Evolutionary conservation across 2,113 vertebrate species (phyloP), one percentile per base, ranked within the genome.

Genomic region (Hoplias malabaricus): DNA sequence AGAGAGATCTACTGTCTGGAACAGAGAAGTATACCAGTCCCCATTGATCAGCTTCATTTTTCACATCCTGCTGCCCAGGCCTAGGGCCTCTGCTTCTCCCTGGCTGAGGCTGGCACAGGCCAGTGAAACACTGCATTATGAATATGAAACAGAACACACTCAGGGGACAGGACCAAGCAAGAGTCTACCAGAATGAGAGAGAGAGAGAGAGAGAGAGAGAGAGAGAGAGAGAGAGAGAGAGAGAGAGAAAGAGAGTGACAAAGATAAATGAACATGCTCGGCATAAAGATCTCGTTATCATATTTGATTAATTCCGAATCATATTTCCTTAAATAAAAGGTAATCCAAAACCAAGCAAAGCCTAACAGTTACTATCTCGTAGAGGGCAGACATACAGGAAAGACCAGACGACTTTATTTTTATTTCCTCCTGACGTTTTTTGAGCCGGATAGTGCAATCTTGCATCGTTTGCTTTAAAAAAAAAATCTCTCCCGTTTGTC

Each of bases 381-480:
- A n/a, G n/a, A n/a, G n/a, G n/a, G n/a, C n/a, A n/a, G n/a, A n/a
- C n/a, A n/a, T n/a, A n/a, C n/a, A n/a, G n/a, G n/a, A n/a, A n/a
- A n/a, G 91, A 94, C 93, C 92, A 93, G 91, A 86, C 95, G 92
- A 86, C 84, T 57, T 73, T 84, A 78, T 88, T 87, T 83, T 69
- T 21, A 33, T 46, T 11, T 5, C 4, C 1, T 63, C 83, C 57
- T 92, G 91, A 92, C 94, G 92, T 94, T 23, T 57, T 62, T 92
- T 90, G 91, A 94, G 93, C 92, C 92, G 95, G 92, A 92, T 93
- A 90, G 93, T 93, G 90, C 92, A 90, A 96, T 97, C 94, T 88
- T 96, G 95, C 96, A 93, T 87, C 80, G 92, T 91, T 96, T 93
- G 96, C 95, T 92, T 89, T 91, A 96, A 88, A 84, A 84, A 80